These are phyloP conservation scores for Drosophila ambigua DNA, from an alignment of 1,140 invertebrate species.

Conservation along the genomic window DNA sequence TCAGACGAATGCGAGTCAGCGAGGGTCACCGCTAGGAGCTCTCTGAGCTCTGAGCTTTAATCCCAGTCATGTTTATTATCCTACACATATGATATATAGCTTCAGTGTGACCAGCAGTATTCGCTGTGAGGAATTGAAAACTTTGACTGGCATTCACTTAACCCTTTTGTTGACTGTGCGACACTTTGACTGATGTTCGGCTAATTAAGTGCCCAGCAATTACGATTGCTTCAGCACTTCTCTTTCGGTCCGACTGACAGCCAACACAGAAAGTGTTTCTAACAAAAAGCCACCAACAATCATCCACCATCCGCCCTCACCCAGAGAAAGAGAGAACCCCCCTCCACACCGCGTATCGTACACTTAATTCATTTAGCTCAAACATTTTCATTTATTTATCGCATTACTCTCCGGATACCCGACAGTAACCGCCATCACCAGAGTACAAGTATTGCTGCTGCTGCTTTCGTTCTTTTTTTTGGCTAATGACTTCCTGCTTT, in stretches of 20 bases:
- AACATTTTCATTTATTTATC: conserved; percentile 82
- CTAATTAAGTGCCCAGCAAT: conserved; percentile 70
- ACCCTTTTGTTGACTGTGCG: conserved; percentile 54
- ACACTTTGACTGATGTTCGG: conserved; percentile 76
- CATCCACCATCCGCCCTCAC: conserved; percentile 7
- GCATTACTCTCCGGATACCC: conserved; percentile 59
- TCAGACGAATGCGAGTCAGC: conserved; percentile 16
- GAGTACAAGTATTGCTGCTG: conserved; percentile 26
- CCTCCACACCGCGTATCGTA: conserved; percentile 45
- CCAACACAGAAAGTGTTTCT: conserved; percentile 78
- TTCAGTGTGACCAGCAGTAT: conserved; percentile 5
- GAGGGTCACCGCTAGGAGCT: conserved; percentile 15
- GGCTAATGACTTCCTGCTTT: conserved; percentile 79
- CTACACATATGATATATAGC: conserved; percentile 1
- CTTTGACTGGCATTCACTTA: conserved; percentile 25
- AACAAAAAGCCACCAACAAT: conserved; percentile 51
- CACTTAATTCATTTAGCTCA: conserved; percentile 82
- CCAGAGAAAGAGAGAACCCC: conserved; percentile 4
- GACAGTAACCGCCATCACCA: conserved; percentile 47
- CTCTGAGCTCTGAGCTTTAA: not conserved
- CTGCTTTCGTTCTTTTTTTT: conserved; percentile 32
- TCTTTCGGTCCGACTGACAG: conserved; percentile 71
- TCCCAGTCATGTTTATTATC: conserved; percentile 7
- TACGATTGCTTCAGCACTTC: conserved; percentile 40
- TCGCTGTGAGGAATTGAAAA: not conserved